Conservation (phyloP, 2,797 vertebrate genomes). For the Phrynocephalus guinanensis region DNA sequence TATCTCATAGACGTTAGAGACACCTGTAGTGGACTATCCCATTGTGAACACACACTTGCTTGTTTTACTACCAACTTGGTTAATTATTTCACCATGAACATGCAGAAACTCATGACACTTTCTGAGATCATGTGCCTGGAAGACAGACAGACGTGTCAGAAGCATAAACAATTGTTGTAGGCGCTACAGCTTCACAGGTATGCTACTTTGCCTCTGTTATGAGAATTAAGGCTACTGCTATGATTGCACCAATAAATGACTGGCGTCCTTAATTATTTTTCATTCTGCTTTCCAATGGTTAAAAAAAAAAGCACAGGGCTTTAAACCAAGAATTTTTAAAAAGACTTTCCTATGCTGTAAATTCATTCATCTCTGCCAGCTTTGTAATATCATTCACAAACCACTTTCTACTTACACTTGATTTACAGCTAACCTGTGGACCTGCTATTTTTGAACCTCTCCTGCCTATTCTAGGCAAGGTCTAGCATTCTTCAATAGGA, state of each 20-base stretch:
- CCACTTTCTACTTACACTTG: background rate
- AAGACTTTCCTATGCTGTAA: background rate
- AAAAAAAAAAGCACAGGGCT: background rate
- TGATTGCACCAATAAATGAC: background rate
- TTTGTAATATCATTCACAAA: background rate
- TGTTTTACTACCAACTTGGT: slow-evolving; percentile 48
- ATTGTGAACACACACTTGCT: background rate
- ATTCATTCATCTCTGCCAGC: background rate
- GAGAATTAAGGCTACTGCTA: background rate
- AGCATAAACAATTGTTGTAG: background rate
- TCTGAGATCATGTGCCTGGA: background rate
- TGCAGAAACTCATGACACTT: background rate
- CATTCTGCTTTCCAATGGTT: background rate
- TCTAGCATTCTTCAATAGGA: background rate
- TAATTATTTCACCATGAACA: slow-evolving; percentile 32
- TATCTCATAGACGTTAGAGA: background rate
- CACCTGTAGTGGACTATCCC: background rate
- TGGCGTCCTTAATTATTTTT: background rate
- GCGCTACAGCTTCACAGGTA: background rate
- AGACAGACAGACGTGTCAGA: background rate
- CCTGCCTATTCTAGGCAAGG: background rate
- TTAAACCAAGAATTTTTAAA: background rate
- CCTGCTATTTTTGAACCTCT: background rate
- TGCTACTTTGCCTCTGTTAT: background rate
- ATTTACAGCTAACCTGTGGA: background rate